A percentile compares a stretch with the other conserved stretches of the same genome.
Conservation (phyloP, 2,113 vertebrate species). For the Taxidea taxus region DNA sequence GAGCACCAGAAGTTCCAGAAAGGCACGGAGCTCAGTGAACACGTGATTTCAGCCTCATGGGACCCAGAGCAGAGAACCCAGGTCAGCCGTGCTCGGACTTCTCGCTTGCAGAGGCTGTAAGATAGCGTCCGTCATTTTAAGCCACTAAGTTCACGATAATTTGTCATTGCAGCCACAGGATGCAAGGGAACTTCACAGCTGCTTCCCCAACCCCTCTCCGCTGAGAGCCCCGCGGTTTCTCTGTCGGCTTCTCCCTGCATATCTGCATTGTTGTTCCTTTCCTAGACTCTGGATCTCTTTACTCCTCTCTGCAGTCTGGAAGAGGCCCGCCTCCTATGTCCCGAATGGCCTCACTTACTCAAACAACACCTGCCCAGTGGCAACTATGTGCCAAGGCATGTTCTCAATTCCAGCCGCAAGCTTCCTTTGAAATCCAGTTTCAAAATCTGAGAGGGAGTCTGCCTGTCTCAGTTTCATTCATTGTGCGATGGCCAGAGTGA, state of each 20-base stretch:
- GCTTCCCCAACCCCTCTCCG: not conserved
- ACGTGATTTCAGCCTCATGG: not conserved
- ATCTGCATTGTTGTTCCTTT: not conserved
- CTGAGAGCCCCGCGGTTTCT: not conserved
- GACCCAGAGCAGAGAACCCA: not conserved
- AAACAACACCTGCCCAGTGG: not conserved
- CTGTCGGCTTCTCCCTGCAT: not conserved
- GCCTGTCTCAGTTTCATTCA: not conserved
- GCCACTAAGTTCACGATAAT: not conserved
- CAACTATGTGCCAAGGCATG: not conserved
- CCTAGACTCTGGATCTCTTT: not conserved
- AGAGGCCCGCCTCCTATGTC: no score
- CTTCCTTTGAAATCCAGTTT: not conserved
- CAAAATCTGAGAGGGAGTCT: not conserved
- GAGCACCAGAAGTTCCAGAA: not conserved
- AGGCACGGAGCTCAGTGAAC: not conserved
- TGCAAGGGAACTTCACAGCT: fast-evolving
- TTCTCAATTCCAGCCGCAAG: not conserved
- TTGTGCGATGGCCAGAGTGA: not conserved
- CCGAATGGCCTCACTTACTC: not conserved
- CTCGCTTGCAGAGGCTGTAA: fast-evolving
- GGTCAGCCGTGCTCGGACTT: not conserved
- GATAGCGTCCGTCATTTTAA: not conserved
- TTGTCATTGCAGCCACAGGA: not conserved
- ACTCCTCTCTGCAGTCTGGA: not conserved